Evolutionary conservation across 2,888 invertebrate species (phyloP).

Genomic region (Campaea margaritaria): DNA sequence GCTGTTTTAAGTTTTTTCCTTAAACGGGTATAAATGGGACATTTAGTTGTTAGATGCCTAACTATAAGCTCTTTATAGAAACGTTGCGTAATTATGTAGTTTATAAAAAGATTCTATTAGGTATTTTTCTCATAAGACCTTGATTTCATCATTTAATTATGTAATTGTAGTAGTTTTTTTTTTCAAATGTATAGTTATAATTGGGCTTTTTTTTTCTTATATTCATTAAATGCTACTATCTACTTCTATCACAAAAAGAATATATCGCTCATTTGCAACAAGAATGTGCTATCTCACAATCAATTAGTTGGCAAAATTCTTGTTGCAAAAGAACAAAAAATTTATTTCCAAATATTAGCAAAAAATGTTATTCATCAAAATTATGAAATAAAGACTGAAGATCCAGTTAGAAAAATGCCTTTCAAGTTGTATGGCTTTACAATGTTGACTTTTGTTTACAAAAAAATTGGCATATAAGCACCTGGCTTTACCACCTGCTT

Average conservation of each 20-base stretch:
- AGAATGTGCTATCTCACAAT: too few species aligned
- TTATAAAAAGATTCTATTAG: neutral
- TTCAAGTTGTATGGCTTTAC: neutral
- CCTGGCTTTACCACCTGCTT: too few species aligned
- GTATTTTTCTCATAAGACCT: neutral
- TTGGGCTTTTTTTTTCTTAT: constrained; percentile 9
- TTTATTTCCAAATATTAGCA: neutral
- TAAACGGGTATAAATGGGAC: neutral
- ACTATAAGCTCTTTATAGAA: constrained; percentile 7
- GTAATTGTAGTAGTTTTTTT: neutral
- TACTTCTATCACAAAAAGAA: constrained; percentile 16
- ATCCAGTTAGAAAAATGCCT: neutral
- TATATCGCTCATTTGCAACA: too few species aligned
- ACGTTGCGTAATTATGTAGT: neutral
- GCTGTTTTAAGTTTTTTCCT: too few species aligned
- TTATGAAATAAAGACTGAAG: neutral
- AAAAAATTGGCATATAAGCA: too few species aligned
- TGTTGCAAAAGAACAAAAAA: too few species aligned
- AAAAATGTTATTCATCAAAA: neutral
- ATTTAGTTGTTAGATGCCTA: constrained; percentile 5
- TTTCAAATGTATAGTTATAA: neutral
- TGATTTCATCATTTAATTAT: constrained; percentile 1
- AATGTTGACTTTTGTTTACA: too few species aligned
- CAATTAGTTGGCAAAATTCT: too few species aligned
- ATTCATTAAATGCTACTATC: constrained; percentile 5